Percentiles rank a stretch among this genome's conserved stretches.
Conservation (phyloP, 2,797 vertebrate genomes). For the Sandelia bainsii region DNA sequence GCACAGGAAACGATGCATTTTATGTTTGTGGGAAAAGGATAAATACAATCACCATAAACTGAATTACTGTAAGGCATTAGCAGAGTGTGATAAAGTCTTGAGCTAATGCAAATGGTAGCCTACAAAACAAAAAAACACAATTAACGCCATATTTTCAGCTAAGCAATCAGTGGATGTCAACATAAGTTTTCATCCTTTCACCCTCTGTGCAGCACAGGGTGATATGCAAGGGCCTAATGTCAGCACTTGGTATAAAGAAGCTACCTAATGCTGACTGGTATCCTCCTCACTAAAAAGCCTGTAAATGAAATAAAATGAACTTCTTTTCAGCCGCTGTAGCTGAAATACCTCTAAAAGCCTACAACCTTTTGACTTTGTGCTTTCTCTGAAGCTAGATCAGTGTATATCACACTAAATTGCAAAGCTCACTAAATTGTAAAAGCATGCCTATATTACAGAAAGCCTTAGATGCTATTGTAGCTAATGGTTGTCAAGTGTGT, state of each 20-base stretch:
- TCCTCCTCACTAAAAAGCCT: constrained; percentile 4
- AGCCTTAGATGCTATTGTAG: constrained; percentile 22
- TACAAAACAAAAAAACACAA: constrained; percentile 36
- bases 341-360: constrained; percentile 7
- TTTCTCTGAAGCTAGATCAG: constrained; percentile 21
- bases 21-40: constrained; percentile 41
- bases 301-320: constrained; percentile 23
- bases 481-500: constrained; percentile 54
- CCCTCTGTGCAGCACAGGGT: constrained; percentile 3
- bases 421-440: constrained; percentile 26
- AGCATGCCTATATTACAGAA: constrained; percentile 28
- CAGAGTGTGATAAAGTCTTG: constrained; percentile 28
- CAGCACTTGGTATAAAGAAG: constrained; percentile 17
- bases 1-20: constrained; percentile 47
- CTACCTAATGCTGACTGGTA: constrained; percentile 7
- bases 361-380: not conserved
- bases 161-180: constrained; percentile 26
- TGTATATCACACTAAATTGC: constrained; percentile 23
- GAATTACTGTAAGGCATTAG: constrained; percentile 38
- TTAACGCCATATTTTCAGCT: constrained; percentile 24
- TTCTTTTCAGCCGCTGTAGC: constrained; percentile 16
- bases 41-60: constrained; percentile 52
- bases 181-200: constrained; percentile 24
- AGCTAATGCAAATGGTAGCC: constrained; percentile 37
- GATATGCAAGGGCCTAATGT: constrained; percentile 10